Percentiles rank a stretch among this genome's conserved stretches.
Evolutionary conservation across 2,113 vertebrate genomes (phyloP).

Genomic region (Promerops cafer): DNA sequence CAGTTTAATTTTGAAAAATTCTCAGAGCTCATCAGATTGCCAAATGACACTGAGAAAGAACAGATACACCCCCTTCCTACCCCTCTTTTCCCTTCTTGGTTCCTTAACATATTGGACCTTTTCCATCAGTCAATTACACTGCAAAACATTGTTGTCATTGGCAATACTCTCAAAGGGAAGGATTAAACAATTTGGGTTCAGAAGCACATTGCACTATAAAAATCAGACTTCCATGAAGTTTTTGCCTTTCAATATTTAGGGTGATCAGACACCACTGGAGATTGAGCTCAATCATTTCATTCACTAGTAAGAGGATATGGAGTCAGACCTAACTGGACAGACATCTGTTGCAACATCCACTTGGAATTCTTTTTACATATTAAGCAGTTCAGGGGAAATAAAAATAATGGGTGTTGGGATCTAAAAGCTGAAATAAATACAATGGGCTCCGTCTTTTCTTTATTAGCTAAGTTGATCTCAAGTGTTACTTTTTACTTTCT

Average conservation of each 20-base stretch:
- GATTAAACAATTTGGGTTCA: slow-evolving; percentile 30
- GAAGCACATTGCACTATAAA: not conserved
- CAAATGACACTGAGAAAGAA: slow-evolving; percentile 46
- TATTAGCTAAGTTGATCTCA: not conserved
- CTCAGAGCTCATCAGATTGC: slow-evolving; percentile 18
- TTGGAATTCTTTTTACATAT: not conserved
- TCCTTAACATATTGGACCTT: not conserved
- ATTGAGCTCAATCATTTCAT: not conserved
- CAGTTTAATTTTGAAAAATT: slow-evolving; percentile 42
- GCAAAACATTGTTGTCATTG: slow-evolving; percentile 13
- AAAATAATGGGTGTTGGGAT: not conserved
- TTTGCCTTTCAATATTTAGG: not conserved
- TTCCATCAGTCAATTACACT: not conserved
- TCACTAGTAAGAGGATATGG: not conserved
- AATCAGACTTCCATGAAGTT: not conserved
- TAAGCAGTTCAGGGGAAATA: not conserved
- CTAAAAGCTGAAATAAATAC: not conserved
- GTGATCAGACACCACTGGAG: not conserved
- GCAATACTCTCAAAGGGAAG: not conserved
- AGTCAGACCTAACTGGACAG: not conserved
- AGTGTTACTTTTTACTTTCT: not conserved
- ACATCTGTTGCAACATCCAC: not conserved
- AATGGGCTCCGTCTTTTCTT: not conserved
- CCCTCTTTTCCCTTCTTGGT: not conserved
- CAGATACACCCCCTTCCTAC: not conserved